Evolutionary conservation across 2,797 vertebrate genomes (phyloP), one percentile per base, ranked within the genome.

Genomic region (Acropternis orthonyx): DNA sequence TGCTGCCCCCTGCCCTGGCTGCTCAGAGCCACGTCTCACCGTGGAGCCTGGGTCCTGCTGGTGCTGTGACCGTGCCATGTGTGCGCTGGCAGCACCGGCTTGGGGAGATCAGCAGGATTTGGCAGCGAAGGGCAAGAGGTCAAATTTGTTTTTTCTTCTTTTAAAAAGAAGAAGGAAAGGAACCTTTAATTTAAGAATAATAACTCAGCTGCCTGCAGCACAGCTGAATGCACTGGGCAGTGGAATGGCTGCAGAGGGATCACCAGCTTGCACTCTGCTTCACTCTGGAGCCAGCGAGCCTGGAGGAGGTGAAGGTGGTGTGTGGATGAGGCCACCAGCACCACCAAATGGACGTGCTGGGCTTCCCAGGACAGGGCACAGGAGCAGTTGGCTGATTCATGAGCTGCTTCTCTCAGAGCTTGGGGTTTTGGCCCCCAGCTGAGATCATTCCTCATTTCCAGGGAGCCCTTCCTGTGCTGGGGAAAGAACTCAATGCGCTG

Each of bases 161-260:
- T 74, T n/a, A 66, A 75, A 84, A 85, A 46, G 22, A 95, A 69
- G 51, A 56, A 87, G 87, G 54, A 89, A 91, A 84, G 36, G 39
- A 78, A 75, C 30, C 10, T 89, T 92, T 92, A 93, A 93, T 95
- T 95, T 95, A 85, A 76, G 77, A 92, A 89, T 54, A 95, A 83
- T 67, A 91, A 80, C 46, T 24, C 84, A 85, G 76, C 73, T 82
- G 69, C 91, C 72, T 7, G 4, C 61, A 72, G 75, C 3, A 2
- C 0, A 0, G 37, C 1, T 5, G 0, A 72, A 81, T 19, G 32
- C 1, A 5, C 27, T 0, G 6, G 56, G 78, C 85, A 89, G 63
- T 1, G 1, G 30, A 87, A 68, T 1, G 3, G 37, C 65, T 4
- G 5, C 51, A 46, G 44, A 14, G 26, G 48, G 19, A 67, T 85